These are phyloP conservation scores for Zosterops hypoxanthus DNA, from an alignment of 2,113 vertebrate genomes.

Conservation along the genomic window DNA sequence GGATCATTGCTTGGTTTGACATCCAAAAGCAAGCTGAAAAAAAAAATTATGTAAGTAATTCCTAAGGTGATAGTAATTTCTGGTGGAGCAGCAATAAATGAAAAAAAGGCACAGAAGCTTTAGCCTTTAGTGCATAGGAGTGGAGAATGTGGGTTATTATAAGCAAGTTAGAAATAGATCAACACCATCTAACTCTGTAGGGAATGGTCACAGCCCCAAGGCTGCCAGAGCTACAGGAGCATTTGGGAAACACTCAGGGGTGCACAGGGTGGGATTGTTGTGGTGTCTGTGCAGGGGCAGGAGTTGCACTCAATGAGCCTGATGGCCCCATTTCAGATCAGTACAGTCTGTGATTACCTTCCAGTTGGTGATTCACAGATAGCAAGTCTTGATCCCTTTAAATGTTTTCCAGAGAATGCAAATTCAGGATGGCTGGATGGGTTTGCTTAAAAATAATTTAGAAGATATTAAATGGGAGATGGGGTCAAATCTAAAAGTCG, in stretches of 20 bases:
- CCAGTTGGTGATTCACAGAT: not conserved
- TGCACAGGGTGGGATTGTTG: not conserved
- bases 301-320: rapidly evolving
- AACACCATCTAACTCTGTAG: not conserved
- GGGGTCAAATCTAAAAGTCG: not conserved
- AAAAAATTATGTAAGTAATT: not conserved
- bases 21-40: not conserved
- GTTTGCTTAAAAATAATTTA: not conserved
- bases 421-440: not conserved
- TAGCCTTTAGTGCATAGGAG: not conserved
- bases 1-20: not conserved
- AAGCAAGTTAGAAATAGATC: not conserved
- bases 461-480: not conserved
- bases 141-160: not conserved
- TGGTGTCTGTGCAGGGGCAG: not conserved
- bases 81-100: not conserved
- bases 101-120: not conserved
- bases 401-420: not conserved
- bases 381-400: not conserved
- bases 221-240: not conserved
- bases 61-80: not conserved
- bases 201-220: not conserved
- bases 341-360: not conserved
- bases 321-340: not conserved
- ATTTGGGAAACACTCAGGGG: not conserved